Conservation (phyloP, 2,888 invertebrate genomes). For the Tribolium freemani region DNA sequence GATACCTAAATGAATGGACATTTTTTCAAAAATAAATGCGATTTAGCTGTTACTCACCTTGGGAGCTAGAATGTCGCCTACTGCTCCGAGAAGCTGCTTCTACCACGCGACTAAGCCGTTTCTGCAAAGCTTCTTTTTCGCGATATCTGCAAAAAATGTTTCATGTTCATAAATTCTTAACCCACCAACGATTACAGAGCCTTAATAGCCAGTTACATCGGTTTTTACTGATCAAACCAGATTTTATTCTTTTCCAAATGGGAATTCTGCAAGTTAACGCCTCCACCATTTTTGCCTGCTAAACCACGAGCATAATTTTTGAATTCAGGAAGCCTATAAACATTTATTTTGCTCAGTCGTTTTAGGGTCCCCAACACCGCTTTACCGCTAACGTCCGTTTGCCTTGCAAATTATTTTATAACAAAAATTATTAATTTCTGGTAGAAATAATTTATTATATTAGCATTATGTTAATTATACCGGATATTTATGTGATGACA, state of each 20-base stretch:
- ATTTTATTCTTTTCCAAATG: neutral
- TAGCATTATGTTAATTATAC: neutral
- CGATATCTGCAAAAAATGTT: conserved; percentile 67
- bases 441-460: neutral
- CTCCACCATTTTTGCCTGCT: neutral
- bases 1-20: neutral
- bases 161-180: conserved; percentile 4
- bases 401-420: neutral
- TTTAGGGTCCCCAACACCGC: too few relatives aligned
- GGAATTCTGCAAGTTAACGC: neutral
- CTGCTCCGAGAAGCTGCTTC: conserved; percentile 54
- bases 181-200: neutral
- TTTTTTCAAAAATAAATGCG: neutral
- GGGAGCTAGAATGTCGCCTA: conserved; percentile 45
- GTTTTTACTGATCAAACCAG: neutral
- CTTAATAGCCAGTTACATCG: neutral
- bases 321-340: too few relatives aligned
- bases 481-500: neutral
- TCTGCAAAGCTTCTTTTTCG: conserved; percentile 69
- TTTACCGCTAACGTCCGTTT: too few relatives aligned
- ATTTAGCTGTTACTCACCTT: conserved; percentile 42
- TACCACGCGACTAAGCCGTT: conserved; percentile 68
- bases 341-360: too few relatives aligned
- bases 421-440: neutral
- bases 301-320: neutral